Conservation (phyloP, 2,797 vertebrate genomes). For the Chromis chromis region DNA sequence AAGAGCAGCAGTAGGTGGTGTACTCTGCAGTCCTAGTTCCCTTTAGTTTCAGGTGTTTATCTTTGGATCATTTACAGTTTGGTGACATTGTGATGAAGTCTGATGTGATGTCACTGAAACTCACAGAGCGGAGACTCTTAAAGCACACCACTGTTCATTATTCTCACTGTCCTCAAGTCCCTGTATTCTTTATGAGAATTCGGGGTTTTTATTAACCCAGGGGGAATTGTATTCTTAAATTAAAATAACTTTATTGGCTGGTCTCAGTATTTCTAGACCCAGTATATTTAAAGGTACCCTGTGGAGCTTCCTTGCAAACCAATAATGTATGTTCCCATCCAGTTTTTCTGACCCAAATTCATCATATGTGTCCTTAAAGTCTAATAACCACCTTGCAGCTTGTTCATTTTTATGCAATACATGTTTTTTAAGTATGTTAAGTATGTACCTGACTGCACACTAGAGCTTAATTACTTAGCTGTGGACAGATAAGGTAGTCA, state of each 20-base stretch:
- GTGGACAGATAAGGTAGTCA: too few relatives aligned
- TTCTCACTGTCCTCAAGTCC: neutral
- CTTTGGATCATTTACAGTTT: neutral
- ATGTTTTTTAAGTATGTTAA: too few relatives aligned
- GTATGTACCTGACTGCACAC: too few relatives aligned
- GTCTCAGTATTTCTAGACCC: neutral
- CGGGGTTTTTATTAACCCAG: neutral
- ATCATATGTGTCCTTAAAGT: neutral
- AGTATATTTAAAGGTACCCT: neutral
- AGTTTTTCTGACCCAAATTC: neutral
- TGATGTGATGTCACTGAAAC: neutral
- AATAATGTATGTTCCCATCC: neutral
- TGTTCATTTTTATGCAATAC: too few relatives aligned
- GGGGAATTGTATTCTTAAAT: neutral
- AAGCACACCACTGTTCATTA: neutral
- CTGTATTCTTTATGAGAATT: neutral
- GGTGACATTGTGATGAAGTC: neutral
- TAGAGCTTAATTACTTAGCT: too few relatives aligned
- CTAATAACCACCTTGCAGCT: too few relatives aligned
- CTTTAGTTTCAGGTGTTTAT: neutral
- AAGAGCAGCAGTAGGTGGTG: neutral
- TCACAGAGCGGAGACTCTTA: neutral
- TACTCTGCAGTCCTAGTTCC: neutral
- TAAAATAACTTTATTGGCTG: neutral
- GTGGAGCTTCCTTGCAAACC: neutral